These are phyloP conservation scores for Dasysyrphus tricinctus DNA, from an alignment of 2,888 invertebrate species.

Conservation along the genomic window DNA sequence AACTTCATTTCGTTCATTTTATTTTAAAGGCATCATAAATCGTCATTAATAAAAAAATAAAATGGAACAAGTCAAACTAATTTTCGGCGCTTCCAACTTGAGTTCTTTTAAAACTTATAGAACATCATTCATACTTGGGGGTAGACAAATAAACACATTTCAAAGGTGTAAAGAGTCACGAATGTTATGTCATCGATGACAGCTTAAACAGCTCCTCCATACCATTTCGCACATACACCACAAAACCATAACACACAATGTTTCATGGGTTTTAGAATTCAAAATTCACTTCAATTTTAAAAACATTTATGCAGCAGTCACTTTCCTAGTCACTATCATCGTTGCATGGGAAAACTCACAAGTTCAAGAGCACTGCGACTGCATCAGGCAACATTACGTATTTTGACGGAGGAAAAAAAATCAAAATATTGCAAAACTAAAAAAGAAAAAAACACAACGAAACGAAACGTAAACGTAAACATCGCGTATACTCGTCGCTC, in stretches of 20 bases:
- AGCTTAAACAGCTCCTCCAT: conserved; percentile 6
- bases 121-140: not conserved
- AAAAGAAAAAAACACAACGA: not conserved
- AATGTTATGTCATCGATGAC: conserved; percentile 63
- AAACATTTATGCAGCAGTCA: conserved; percentile 32
- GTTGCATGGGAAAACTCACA: conserved; percentile 60
- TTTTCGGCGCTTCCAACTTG: not conserved
- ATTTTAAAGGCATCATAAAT: not conserved
- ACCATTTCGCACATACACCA: not conserved
- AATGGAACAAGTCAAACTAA: not conserved
- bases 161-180: conserved; percentile 47
- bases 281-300: conserved; percentile 37
- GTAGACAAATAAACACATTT: conserved; percentile 30
- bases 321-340: conserved; percentile 7
- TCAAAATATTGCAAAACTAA: conserved; percentile 16
- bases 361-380: conserved; percentile 64
- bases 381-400: conserved; percentile 45
- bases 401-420: conserved; percentile 32
- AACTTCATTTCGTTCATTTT: not conserved
- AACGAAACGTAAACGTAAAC: conserved; percentile 65
- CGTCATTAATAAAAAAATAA: not conserved
- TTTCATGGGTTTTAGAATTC: conserved; percentile 2
- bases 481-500: conserved; percentile 46
- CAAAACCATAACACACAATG: not conserved
- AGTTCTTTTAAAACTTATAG: not conserved